Evolutionary conservation across 2,113 vertebrate species (phyloP), one percentile per base, ranked within the genome.

Genomic region (Otis tarda): DNA sequence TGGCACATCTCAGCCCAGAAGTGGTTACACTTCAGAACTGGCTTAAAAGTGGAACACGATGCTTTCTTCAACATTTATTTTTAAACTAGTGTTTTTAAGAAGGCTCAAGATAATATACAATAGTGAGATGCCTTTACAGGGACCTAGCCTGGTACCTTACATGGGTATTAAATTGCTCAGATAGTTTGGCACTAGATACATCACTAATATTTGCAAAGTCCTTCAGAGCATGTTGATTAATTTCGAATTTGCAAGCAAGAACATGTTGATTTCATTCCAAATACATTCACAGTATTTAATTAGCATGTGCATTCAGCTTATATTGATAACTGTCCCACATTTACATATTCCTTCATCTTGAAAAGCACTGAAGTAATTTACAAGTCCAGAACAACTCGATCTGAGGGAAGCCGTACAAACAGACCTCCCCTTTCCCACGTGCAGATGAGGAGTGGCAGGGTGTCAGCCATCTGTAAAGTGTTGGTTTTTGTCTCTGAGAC

Each of bases 291-390:
- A 83, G 31, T 45, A 53, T 86, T 83, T 80, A 74, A 77, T 87
- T 94, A 79, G 57, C 52, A 75, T 55, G 9, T 71, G 35, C 49
- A 53, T 91, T 95, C 64, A 8, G 1, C 69, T 60, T 50, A 33
- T 37, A 63, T 69, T 63, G 64, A 90, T 80, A 93, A 90, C 83
- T 74, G 28, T 49, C 55, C 37, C 20, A 69, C 27, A 83, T 91
- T 92, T 79, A 88, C 55, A 21, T 45, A 85, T 67, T 39, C 30
- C 71, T 93, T 91, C 65, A 60, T 61, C 45, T 49, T 87, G 55
- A 88, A 77, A 41, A 41, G 22, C 75, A 70, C 55, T 89, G 73
- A 84, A 94, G 60, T 67, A 69, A 31, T 90, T 86, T 64, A 49
- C 23, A 59, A 33, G 59, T 83, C 56, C 53, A 77, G 80, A 86